Evolutionary conservation across 2,113 vertebrate genomes (phyloP).

Genomic region (Dendrocopos noguchii): DNA sequence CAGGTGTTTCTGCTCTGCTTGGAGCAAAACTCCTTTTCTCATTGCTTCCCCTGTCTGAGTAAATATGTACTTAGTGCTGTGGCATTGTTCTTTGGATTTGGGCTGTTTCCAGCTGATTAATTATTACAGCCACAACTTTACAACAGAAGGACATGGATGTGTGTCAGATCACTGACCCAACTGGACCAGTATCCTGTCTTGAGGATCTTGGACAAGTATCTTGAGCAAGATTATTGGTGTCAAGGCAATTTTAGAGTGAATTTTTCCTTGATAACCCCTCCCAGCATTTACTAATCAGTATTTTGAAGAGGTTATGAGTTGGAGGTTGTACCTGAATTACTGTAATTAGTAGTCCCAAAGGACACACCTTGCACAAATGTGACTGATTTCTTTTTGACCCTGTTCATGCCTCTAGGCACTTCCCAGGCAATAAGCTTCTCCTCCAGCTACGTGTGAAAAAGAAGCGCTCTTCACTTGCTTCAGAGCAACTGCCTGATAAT

Average conservation of each 20-base stretch:
- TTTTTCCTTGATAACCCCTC: neutral
- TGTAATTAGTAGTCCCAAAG: neutral
- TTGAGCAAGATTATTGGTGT: neutral
- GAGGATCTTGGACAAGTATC: neutral
- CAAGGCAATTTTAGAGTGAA: neutral
- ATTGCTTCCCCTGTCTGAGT: neutral
- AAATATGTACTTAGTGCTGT: neutral
- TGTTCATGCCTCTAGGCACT: neutral
- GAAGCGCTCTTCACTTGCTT: neutral
- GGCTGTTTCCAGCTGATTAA: conserved; percentile 47
- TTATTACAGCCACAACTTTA: neutral
- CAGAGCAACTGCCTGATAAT: neutral
- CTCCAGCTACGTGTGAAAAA: neutral
- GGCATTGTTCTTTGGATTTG: conserved; percentile 48
- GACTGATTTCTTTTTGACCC: neutral
- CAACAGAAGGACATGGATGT: conserved; percentile 8
- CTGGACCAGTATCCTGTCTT: conserved; percentile 17
- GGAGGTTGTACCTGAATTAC: neutral
- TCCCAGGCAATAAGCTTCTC: neutral
- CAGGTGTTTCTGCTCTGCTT: neutral
- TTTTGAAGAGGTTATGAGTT: neutral
- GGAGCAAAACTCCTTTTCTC: neutral
- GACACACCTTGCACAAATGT: neutral
- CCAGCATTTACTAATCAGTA: neutral
- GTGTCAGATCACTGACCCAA: conserved; percentile 14